These are phyloP conservation scores for Geotrypetes seraphini DNA, from an alignment of 2,797 vertebrate genomes.

Conservation along the genomic window DNA sequence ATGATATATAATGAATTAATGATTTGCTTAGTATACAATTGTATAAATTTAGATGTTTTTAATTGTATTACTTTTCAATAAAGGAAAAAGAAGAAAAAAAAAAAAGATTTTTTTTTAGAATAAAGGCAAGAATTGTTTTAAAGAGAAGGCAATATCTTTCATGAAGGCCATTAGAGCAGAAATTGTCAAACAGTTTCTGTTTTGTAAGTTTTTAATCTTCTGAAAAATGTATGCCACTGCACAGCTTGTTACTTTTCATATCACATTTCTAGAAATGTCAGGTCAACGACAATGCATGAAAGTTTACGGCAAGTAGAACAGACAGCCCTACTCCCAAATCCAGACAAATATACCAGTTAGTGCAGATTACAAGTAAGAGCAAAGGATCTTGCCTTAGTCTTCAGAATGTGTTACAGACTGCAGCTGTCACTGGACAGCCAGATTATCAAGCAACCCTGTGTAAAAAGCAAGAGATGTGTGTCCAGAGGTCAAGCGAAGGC, in stretches of 20 bases:
- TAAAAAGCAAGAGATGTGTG: not conserved
- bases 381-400: conserved; percentile 3
- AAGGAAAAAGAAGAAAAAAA: too few species aligned
- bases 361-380: conserved; percentile 3
- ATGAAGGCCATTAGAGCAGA: not conserved
- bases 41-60: too few species aligned
- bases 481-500: not conserved
- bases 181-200: not conserved
- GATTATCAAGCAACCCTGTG: not conserved
- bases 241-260: not conserved
- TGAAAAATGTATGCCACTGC: too few species aligned
- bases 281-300: conserved; percentile 1
- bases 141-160: not conserved
- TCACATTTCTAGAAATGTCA: not conserved
- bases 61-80: too few species aligned
- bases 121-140: not conserved
- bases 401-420: conserved; percentile 2
- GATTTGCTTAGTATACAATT: too few species aligned
- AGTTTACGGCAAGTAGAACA: not conserved
- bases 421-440: not conserved
- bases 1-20: too few species aligned
- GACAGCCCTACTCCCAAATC: conserved; percentile 1
- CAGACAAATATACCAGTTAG: conserved; percentile 5
- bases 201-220: too few species aligned
- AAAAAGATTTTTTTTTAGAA: too few species aligned